A percentile compares a stretch with the other conserved stretches of the same genome.
phyloP scores from a whole-genome alignment of 2,797 vertebrate species.

The Nasua narica region DNA sequence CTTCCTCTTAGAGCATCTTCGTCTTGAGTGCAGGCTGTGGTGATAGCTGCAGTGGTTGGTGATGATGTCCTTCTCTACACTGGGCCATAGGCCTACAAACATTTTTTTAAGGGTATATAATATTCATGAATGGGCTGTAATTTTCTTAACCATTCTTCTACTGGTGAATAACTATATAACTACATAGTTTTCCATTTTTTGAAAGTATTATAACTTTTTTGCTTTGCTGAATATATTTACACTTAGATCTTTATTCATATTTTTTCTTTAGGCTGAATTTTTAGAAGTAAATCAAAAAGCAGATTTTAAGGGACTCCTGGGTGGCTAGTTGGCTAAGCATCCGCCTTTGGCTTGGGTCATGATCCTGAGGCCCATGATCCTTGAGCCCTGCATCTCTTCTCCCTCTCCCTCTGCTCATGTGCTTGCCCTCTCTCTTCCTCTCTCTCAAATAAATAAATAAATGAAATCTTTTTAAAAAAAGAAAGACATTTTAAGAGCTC shows the following conservation, averaged over 20 bases:
- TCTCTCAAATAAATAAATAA: no score
- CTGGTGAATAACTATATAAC: not conserved
- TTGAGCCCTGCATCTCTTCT: no score
- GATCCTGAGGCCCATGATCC: no score
- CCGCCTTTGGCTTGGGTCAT: no score
- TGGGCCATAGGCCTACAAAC: not conserved
- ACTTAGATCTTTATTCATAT: not conserved
- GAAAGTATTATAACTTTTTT: not conserved
- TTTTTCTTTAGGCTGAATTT: not conserved
- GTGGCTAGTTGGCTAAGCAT: no score
- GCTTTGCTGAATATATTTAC: not conserved
- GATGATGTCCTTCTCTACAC: not conserved
- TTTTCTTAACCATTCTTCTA: not conserved
- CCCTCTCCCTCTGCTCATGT: no score
- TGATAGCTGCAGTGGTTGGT: not conserved
- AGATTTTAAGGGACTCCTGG: no score
- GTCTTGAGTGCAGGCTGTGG: not conserved
- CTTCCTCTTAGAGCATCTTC: not conserved
- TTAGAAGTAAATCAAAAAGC: slow-evolving; percentile 7
- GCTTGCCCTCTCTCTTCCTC: no score
- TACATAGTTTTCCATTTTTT: not conserved
- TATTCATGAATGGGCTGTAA: not conserved
- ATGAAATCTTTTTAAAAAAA: no score
- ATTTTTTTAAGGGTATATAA: not conserved
- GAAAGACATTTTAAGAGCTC: not conserved